A percentile compares a stretch with the other conserved stretches of the same genome.
These are phyloP conservation scores for Lepidotrigona ventralis DNA, from an alignment of 1,140 invertebrate genomes.

Conservation along the genomic window DNA sequence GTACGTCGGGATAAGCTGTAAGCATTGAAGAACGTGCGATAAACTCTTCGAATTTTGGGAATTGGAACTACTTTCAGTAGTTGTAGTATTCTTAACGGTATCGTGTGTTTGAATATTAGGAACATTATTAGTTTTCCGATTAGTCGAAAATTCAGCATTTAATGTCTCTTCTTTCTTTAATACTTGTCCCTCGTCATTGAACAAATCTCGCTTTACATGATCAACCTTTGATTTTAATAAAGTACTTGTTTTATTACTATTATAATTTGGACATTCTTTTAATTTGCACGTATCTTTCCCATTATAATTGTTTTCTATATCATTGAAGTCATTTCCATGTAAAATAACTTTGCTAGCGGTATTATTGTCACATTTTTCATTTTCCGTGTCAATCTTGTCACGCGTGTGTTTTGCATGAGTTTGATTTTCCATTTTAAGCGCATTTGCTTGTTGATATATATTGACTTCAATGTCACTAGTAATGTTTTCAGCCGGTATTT, in stretches of 20 bases:
- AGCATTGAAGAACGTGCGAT: slow-evolving; percentile 71
- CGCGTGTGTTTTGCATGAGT: not conserved
- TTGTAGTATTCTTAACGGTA: not conserved
- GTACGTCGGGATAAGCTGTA: slow-evolving; percentile 73
- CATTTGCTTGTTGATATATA: not conserved
- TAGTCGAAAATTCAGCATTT: slow-evolving; percentile 37
- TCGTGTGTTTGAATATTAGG: not conserved
- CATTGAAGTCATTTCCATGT: not conserved
- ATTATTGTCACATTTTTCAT: not conserved
- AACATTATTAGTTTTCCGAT: not conserved
- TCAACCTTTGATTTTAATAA: slow-evolving; percentile 71
- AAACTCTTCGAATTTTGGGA: slow-evolving; percentile 56
- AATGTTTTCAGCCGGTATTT: not conserved
- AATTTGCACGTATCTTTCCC: not conserved
- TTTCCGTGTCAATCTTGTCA: not conserved
- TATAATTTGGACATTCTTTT: slow-evolving; percentile 12
- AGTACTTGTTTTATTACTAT: slow-evolving; percentile 20
- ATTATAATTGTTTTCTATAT: not conserved
- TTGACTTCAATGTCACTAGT: not conserved
- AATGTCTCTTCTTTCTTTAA: slow-evolving; percentile 51
- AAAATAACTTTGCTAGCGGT: not conserved
- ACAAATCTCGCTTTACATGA: slow-evolving; percentile 75
- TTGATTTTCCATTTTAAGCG: not conserved
- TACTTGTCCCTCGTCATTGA: slow-evolving; percentile 75
- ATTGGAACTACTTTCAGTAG: not conserved